Evolutionary conservation across 2,888 invertebrate species (phyloP).

Genomic region (Leucoptera coffeella): DNA sequence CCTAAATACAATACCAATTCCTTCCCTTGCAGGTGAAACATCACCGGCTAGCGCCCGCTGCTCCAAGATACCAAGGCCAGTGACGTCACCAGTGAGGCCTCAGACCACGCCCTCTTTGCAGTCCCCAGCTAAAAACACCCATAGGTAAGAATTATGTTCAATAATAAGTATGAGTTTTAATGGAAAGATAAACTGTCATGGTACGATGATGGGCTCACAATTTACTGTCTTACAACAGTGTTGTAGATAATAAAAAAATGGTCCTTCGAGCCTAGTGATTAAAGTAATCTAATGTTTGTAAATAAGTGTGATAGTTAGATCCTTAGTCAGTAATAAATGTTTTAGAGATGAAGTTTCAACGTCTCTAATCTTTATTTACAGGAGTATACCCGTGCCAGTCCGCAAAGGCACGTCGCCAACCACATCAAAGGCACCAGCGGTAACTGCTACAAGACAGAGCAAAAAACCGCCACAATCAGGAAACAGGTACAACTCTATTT

Average conservation of each 20-base stretch:
- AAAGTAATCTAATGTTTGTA: too few relatives aligned
- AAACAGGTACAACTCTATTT: slow-evolving; percentile 32
- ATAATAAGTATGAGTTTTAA: too few relatives aligned
- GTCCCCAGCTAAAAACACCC: slow-evolving; percentile 37
- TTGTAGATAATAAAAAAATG: too few relatives aligned
- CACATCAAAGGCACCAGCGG: slow-evolving; percentile 19
- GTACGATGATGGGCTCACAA: too few relatives aligned
- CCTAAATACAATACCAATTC: background rate
- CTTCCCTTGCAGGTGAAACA: slow-evolving; percentile 25
- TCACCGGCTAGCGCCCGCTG: slow-evolving; percentile 46
- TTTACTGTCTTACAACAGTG: too few relatives aligned
- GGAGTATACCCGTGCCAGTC: slow-evolving; percentile 52
- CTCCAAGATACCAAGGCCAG: slow-evolving; percentile 70
- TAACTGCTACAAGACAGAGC: slow-evolving; percentile 11
- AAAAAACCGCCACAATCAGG: slow-evolving; percentile 33
- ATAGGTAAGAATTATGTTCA: slow-evolving; percentile 17
- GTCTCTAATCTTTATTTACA: too few relatives aligned
- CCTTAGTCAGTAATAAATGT: too few relatives aligned
- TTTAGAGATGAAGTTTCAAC: too few relatives aligned
- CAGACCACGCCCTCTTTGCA: slow-evolving; percentile 27
- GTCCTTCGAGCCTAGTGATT: too few relatives aligned
- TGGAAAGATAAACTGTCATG: too few relatives aligned
- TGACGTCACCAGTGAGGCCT: slow-evolving; percentile 66
- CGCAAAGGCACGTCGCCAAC: slow-evolving; percentile 37
- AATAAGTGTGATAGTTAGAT: too few relatives aligned